Evolutionary conservation across 2,888 invertebrate species (phyloP), one percentile per base, ranked within the genome.

Genomic region (Caenorhabditis sp.): DNA sequence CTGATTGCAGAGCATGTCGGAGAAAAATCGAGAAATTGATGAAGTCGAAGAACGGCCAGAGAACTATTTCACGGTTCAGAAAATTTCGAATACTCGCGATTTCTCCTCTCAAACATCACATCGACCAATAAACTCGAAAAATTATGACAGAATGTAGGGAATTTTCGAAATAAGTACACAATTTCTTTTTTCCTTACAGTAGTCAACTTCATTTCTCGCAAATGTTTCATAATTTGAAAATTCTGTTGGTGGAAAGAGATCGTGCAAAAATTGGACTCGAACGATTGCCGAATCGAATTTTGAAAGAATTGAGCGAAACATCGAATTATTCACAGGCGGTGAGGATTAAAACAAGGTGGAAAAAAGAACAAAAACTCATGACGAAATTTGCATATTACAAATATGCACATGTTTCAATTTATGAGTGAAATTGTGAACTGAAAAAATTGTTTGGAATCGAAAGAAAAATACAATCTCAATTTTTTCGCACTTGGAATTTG

Each of bases 231-330:
- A 73, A 77, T 26, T 43, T 79, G 12, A 65, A 68, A 57, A 14
- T 71, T 19, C 43, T 79, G 27, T 53, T 79, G 14, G 69, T 74
- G 51, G 79, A 78, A 43, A 57, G 79, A 36, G 79, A 79, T 59
- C 68, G 79, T 23, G 70, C 71, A 8, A 51, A 58, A 24, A 58
- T 67, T 19, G 79, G 71, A 10, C 36, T 79, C 43, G 51, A 62
- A 0, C 66, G 73, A 26, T 43, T 72, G 1, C 75, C 77, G 17
- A 36, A 66, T 4, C 67, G 63, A 36, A 17, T 58, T 1, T 58
- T 31, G 50, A 58, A 58, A 19, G 68, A 74, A 21, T 55, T 79
- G 58, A 74, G 74, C 64, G 65, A 68, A 6, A 60, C 71, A 51
- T 54, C 75, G 21, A 69, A 65, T 12, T 69, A 66, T 55, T 69